phyloP scores from a whole-genome alignment of 2,797 vertebrate genomes.

The Sebastes wilsoni region DNA sequence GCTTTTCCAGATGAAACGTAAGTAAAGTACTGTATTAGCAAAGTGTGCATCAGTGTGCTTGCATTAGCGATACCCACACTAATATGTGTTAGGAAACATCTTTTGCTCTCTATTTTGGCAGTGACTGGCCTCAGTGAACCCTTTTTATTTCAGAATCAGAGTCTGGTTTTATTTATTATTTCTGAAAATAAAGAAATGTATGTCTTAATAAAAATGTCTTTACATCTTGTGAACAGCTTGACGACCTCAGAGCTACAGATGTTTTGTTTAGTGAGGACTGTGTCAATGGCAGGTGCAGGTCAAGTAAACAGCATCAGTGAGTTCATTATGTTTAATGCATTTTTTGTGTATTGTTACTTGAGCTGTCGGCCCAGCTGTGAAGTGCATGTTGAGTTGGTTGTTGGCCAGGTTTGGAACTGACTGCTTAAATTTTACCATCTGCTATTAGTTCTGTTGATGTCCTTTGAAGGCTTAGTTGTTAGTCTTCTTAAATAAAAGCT shows the following conservation, averaged over 20 bases:
- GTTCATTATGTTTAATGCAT: not conserved
- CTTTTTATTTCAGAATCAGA: not conserved
- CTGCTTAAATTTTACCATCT: slow-evolving; percentile 27
- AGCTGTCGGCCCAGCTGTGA: slow-evolving; percentile 12
- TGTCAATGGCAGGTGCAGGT: slow-evolving; percentile 5
- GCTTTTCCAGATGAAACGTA: not conserved
- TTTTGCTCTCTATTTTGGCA: not conserved
- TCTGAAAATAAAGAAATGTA: not conserved
- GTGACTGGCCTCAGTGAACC: not conserved
- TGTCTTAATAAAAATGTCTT: not conserved
- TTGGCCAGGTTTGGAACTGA: slow-evolving; percentile 22
- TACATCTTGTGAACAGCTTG: not conserved
- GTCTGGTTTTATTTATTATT: not conserved
- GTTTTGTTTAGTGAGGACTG: not conserved
- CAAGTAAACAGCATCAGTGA: not conserved
- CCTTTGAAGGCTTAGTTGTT: slow-evolving; percentile 2
- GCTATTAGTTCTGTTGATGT: slow-evolving; percentile 13
- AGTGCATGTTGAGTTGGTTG: slow-evolving; percentile 12
- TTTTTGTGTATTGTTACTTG: not conserved
- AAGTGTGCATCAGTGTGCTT: no score
- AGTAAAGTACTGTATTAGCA: no score
- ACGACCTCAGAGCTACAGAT: not conserved
- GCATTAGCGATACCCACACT: no score
- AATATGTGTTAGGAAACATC: not conserved
- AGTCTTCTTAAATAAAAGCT: not conserved